Evolutionary conservation across 2,888 invertebrate genomes (phyloP), one percentile per base, ranked within the genome.

Genomic region (Lampropteryx suffumata): DNA sequence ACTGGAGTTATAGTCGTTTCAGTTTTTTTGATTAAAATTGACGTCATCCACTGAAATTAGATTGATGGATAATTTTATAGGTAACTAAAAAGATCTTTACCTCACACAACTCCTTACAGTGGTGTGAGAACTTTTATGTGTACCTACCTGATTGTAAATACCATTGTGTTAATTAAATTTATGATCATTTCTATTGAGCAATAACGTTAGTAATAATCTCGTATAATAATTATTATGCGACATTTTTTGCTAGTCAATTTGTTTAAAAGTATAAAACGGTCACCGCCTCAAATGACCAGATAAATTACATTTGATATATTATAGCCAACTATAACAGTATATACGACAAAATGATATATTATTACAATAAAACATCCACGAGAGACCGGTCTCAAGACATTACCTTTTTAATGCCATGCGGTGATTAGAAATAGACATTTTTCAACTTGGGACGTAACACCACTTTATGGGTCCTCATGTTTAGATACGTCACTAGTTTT

Each of bases 301-400:
- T 85, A 85, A 85, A 88, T 85, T 79, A 83, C 71, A 56, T 59
- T 79, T 78, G 81, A 83, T 79, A 77, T 76, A 84, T 84, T 84
- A 79, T 75, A 75, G 33, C 24, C 51, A 46, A 52, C 36, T 80
- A 77, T 82, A 82, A 82, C 71, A 74, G 67, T 72, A 75, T 76
- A 71, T 76, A 76, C 64, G 72, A 71, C 73, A 74, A 75, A 78
- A 82, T 84, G 84, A 85, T 84, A 81, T 78, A 86, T 86, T 80
- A 73, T 67, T 79, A 73, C 69, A 77, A 77, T 78, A 77, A 77
- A 76, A 71, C 47, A 53, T 53, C 36, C 50, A 32, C 50, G 33
- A 53, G 36, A 37, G 71, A 79, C 82, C 76, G 76, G 82, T 83
- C 73, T 49, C 60, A 55, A 65, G 74, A 77, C 74, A 73, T 80